Evolutionary conservation across 2,888 invertebrate species (phyloP).

Genomic region (Oscheius sp.): DNA sequence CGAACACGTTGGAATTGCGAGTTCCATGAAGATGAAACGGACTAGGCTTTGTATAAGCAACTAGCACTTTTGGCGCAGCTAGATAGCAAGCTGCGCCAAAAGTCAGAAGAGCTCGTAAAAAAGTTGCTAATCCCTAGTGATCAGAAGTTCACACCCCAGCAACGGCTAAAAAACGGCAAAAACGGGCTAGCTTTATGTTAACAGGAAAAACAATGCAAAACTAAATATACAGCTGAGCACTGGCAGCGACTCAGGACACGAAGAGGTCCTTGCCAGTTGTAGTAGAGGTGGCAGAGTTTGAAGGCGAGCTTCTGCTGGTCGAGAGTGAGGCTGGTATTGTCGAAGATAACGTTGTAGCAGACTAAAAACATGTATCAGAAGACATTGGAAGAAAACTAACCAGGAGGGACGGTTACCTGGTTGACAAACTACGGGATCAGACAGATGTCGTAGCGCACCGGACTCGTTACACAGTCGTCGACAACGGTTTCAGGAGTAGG

Average conservation of each 20-base stretch:
- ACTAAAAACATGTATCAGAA: neutral
- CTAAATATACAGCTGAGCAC: slow-evolving; percentile 79
- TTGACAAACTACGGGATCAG: slow-evolving; percentile 86
- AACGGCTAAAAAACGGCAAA: no score
- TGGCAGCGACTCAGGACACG: slow-evolving; percentile 93
- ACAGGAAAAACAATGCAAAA: no score
- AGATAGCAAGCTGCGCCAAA: no score
- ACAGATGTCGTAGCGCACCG: slow-evolving; percentile 82
- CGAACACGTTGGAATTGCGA: no score
- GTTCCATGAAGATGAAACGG: no score
- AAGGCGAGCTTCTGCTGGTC: slow-evolving; percentile 84
- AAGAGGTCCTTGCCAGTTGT: slow-evolving; percentile 83
- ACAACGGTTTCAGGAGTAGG: slow-evolving; percentile 88
- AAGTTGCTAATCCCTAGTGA: no score
- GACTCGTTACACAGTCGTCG: slow-evolving; percentile 78
- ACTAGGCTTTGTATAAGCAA: no score
- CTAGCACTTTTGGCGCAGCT: no score
- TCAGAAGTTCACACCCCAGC: no score
- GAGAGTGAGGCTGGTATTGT: slow-evolving; percentile 80
- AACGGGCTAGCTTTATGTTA: no score
- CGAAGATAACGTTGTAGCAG: slow-evolving; percentile 87
- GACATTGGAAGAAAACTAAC: slow-evolving; percentile 72
- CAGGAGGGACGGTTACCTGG: slow-evolving; percentile 91
- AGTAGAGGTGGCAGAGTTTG: slow-evolving; percentile 90
- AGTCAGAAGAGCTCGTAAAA: no score